phyloP scores from a whole-genome alignment of 2,113 vertebrate species.

The Alectura lathami region DNA sequence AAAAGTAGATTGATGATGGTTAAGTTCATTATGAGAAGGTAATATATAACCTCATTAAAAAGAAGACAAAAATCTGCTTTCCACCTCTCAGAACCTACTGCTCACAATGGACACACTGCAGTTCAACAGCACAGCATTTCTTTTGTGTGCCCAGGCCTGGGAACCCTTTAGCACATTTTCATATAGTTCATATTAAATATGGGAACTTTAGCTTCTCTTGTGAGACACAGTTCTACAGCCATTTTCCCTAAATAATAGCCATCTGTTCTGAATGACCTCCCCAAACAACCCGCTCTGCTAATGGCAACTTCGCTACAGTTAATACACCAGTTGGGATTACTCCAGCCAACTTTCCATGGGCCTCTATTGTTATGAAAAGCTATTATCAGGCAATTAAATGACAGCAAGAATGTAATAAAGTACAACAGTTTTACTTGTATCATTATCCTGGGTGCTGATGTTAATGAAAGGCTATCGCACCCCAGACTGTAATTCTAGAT shows the following conservation, averaged over 20 bases:
- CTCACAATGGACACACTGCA: not conserved
- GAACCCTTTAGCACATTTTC: conserved; percentile 26
- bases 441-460: conserved; percentile 68
- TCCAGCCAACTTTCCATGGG: conserved; percentile 57
- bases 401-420: conserved; percentile 65
- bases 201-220: conserved; percentile 14
- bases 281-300: conserved; percentile 41
- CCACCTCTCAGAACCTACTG: not conserved
- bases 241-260: conserved; percentile 66
- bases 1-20: not conserved
- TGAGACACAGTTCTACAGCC: not conserved
- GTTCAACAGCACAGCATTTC: not conserved
- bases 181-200: conserved; percentile 31
- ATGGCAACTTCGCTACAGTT: conserved; percentile 22
- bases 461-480: conserved; percentile 67
- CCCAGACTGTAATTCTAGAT: conserved; percentile 41
- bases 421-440: conserved; percentile 52
- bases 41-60: not conserved
- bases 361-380: conserved; percentile 60
- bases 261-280: conserved; percentile 65
- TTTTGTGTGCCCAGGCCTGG: conserved; percentile 7
- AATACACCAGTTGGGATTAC: conserved; percentile 45
- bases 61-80: accelerated
- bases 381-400: conserved; percentile 72
- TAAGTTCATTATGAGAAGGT: not conserved